These are phyloP conservation scores for Nothocercus nigrocapillus DNA, from an alignment of 2,113 vertebrate genomes.

Conservation along the genomic window DNA sequence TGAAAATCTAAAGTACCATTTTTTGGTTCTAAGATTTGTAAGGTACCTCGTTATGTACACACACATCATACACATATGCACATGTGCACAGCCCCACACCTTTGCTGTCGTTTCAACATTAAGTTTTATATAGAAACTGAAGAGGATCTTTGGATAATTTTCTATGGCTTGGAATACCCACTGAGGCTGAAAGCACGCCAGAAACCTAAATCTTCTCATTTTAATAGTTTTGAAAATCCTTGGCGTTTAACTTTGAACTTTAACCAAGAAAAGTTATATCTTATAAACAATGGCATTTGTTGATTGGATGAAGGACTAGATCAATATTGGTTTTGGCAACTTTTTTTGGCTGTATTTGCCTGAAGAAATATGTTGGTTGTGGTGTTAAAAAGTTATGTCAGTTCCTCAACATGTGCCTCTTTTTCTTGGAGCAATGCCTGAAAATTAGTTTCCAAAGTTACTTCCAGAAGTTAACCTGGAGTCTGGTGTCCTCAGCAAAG, in stretches of 20 bases:
- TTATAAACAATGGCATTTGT: conserved; percentile 96
- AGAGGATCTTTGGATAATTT: conserved; percentile 66
- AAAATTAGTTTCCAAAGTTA: conserved; percentile 82
- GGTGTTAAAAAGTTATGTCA: conserved; percentile 92
- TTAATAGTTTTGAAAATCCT: conserved; percentile 83
- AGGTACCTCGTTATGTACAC: neutral
- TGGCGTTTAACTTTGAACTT: conserved; percentile 88
- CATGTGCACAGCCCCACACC: neutral
- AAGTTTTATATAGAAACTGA: conserved; percentile 12
- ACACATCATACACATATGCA: neutral
- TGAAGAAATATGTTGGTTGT: conserved; percentile 84
- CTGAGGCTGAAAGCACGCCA: conserved; percentile 67
- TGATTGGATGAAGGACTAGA: conserved; percentile 88
- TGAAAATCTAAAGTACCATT: neutral
- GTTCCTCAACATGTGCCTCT: conserved; percentile 87
- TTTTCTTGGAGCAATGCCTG: conserved; percentile 81
- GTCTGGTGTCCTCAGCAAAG: conserved; percentile 65
- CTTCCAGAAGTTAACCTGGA: conserved; percentile 83
- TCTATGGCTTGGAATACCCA: conserved; percentile 68
- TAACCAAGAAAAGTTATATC: conserved; percentile 95
- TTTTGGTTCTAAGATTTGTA: neutral
- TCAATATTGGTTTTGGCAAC: conserved; percentile 89
- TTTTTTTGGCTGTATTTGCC: conserved; percentile 74
- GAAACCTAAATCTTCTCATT: conserved; percentile 78
- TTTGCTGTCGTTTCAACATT: conserved; percentile 10